These are phyloP conservation scores for Sesia bembeciformis DNA, from an alignment of 2,888 invertebrate genomes.

Conservation along the genomic window DNA sequence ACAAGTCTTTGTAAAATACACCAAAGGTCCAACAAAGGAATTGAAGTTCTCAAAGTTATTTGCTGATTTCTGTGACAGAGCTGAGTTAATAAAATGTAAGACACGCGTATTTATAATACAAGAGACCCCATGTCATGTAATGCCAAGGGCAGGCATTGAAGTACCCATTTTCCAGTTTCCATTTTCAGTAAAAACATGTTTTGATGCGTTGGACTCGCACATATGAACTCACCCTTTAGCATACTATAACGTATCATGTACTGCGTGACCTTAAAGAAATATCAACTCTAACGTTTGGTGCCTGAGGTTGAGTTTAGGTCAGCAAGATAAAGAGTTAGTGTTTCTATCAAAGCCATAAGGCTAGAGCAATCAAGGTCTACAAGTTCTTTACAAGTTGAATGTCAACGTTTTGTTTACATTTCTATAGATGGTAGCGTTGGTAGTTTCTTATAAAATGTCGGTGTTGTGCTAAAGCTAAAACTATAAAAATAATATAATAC, in stretches of 20 bases:
- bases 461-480: no score
- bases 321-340: constrained; percentile 9
- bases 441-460: no score
- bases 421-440: constrained; percentile 10
- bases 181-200: constrained; percentile 68
- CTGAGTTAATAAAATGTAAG: neutral
- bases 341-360: constrained; percentile 24
- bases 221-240: constrained; percentile 16
- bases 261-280: constrained; percentile 4
- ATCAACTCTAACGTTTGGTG: constrained; percentile 5
- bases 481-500: no score
- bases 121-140: constrained; percentile 29
- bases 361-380: constrained; percentile 60
- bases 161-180: constrained; percentile 64
- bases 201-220: constrained; percentile 31
- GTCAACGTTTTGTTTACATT: constrained; percentile 62
- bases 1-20: neutral
- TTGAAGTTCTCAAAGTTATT: neutral
- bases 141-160: constrained; percentile 49
- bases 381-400: constrained; percentile 55
- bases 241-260: neutral
- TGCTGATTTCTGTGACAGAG: neutral
- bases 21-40: neutral
- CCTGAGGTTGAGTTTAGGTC: constrained; percentile 19
- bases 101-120: neutral